These are phyloP conservation scores for Drosophila bunnanda DNA, from an alignment of 2,888 invertebrate species.

Conservation along the genomic window DNA sequence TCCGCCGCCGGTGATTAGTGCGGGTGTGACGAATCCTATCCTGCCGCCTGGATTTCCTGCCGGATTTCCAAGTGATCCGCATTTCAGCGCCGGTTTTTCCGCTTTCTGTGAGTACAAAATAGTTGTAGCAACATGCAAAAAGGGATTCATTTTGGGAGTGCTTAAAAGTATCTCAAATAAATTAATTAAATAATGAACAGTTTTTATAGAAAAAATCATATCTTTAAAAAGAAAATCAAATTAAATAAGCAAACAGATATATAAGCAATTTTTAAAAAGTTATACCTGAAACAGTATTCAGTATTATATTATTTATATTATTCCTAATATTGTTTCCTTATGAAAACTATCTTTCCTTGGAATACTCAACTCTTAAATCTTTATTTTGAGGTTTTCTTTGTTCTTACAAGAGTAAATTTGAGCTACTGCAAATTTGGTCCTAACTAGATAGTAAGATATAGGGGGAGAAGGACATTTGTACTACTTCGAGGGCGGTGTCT, in stretches of 20 bases:
- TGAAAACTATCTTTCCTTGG: neutral
- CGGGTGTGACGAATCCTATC: slow-evolving; percentile 45
- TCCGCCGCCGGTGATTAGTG: slow-evolving; percentile 25
- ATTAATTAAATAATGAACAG: neutral
- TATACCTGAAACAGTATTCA: too few relatives aligned
- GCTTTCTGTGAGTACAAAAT: slow-evolving; percentile 84
- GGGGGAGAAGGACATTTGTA: slow-evolving; percentile 19
- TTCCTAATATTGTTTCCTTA: neutral
- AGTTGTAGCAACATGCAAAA: neutral
- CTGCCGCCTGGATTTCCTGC: slow-evolving; percentile 65
- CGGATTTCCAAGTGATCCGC: slow-evolving; percentile 80
- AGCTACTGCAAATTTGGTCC: slow-evolving; percentile 40
- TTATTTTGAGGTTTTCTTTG: slow-evolving; percentile 40
- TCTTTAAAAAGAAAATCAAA: too few relatives aligned
- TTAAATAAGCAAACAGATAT: too few relatives aligned
- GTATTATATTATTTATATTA: neutral
- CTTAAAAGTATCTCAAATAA: neutral
- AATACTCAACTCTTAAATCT: slow-evolving; percentile 19
- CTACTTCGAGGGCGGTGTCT: slow-evolving; percentile 37
- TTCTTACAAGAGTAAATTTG: slow-evolving; percentile 37
- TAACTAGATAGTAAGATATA: slow-evolving; percentile 17
- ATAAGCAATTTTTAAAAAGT: too few relatives aligned
- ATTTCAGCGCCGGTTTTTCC: slow-evolving; percentile 83
- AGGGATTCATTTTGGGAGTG: too few relatives aligned
- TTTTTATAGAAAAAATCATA: neutral